A percentile compares a stretch with the other conserved stretches of the same genome.
phyloP scores from a whole-genome alignment of 2,113 vertebrate genomes.

The Arizona elegans region DNA sequence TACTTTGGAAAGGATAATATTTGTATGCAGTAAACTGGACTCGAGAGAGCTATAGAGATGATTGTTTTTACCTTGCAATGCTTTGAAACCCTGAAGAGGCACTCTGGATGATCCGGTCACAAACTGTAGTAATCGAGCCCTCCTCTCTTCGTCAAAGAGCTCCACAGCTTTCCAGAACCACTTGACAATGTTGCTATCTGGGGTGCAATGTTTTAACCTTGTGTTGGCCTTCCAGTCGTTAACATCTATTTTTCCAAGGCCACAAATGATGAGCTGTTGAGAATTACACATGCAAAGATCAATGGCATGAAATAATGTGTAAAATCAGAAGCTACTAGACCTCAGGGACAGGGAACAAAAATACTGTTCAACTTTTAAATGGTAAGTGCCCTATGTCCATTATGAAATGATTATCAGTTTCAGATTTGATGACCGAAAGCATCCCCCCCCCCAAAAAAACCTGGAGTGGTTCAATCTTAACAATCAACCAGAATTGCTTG shows the following conservation, averaged over 20 bases:
- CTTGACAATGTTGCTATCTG: constrained; percentile 93
- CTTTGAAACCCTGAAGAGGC: constrained; percentile 98
- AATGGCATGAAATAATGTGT: not conserved
- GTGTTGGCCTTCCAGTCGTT: constrained; percentile 98
- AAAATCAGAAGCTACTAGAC: not conserved
- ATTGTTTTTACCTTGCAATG: constrained; percentile 83
- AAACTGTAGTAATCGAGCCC: constrained; percentile 94
- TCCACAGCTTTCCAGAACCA: constrained; percentile 99
- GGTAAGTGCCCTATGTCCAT: not conserved
- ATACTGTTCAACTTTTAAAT: not conserved
- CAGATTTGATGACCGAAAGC: not conserved
- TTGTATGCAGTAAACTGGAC: not conserved
- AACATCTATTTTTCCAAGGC: constrained; percentile 96
- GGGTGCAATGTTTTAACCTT: constrained; percentile 95
- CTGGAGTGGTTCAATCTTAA: not conserved
- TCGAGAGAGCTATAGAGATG: not conserved
- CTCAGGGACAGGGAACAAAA: not conserved
- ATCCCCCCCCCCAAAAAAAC: not conserved
- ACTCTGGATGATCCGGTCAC: constrained; percentile 96
- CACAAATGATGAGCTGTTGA: constrained; percentile 91
- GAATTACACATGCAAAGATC: not conserved
- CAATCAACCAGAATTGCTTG: not conserved
- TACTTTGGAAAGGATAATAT: not conserved
- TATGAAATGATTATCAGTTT: not conserved
- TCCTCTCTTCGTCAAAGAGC: constrained; percentile 91